Percentiles rank a stretch among this genome's conserved stretches.
These are phyloP conservation scores for Babyrousa celebensis DNA, from an alignment of 2,797 vertebrate species.

Conservation along the genomic window DNA sequence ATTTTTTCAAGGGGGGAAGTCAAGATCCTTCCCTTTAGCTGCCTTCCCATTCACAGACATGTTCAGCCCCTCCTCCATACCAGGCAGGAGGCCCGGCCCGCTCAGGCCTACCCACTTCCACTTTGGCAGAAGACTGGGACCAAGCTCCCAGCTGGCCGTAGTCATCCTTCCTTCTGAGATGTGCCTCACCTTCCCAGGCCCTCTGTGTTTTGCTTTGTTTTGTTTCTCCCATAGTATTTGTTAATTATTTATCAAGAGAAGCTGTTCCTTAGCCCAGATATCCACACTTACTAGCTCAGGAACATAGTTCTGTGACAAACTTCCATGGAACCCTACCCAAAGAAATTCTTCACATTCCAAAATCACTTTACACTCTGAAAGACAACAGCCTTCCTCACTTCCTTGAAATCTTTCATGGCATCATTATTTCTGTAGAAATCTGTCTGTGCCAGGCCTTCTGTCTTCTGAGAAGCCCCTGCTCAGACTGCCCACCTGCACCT, in stretches of 20 bases:
- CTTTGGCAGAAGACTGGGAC: rapidly evolving
- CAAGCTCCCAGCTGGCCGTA: rapidly evolving
- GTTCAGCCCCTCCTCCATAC: background rate
- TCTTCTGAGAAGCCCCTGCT: background rate
- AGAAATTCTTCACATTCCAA: background rate
- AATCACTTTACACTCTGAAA: background rate
- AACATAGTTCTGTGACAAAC: background rate
- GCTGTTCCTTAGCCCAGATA: background rate
- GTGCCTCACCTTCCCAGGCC: background rate
- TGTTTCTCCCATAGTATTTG: too few species aligned
- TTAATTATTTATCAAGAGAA: background rate
- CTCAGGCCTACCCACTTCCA: rapidly evolving
- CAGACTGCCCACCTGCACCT: background rate
- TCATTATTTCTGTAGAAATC: background rate
- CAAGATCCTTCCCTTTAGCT: too few species aligned
- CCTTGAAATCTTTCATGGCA: background rate
- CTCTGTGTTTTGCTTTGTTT: background rate
- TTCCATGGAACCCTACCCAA: background rate
- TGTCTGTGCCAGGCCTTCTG: background rate
- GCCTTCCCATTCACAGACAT: rapidly evolving
- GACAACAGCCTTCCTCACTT: too few species aligned
- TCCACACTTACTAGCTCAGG: background rate
- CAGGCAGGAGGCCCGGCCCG: background rate
- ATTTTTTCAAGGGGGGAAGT: too few species aligned
- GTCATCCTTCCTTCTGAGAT: background rate